Conservation (phyloP, 2,113 vertebrate species). For the Zosterops hypoxanthus region DNA sequence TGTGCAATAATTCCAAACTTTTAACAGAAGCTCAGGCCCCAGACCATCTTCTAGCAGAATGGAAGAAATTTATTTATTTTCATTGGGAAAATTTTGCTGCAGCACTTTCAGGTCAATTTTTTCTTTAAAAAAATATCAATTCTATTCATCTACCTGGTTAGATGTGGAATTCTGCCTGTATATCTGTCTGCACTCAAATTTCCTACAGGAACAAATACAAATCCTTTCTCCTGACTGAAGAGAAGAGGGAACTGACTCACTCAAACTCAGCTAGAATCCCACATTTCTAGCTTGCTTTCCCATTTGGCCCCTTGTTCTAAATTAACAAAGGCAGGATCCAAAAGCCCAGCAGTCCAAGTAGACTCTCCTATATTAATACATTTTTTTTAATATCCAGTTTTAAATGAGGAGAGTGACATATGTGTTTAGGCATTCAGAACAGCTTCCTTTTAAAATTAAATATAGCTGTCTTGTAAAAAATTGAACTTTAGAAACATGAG, state of each 20-base stretch:
- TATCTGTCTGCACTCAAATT: background rate
- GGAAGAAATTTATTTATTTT: background rate
- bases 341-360: background rate
- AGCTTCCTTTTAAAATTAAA: conserved; percentile 16
- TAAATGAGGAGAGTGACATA: background rate
- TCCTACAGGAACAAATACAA: background rate
- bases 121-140: background rate
- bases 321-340: background rate
- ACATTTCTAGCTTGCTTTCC: background rate
- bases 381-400: background rate
- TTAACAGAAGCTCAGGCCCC: background rate
- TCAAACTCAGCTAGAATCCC: background rate
- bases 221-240: background rate
- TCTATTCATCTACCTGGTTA: background rate
- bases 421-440: background rate
- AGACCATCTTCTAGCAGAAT: background rate
- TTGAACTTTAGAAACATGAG: background rate
- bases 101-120: background rate
- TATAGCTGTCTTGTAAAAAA: background rate
- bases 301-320: background rate
- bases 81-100: background rate
- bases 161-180: background rate
- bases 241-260: background rate
- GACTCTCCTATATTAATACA: background rate
- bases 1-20: background rate